Evolutionary conservation across 2,113 vertebrate genomes (phyloP).

Genomic region (Coptodon rendalli): DNA sequence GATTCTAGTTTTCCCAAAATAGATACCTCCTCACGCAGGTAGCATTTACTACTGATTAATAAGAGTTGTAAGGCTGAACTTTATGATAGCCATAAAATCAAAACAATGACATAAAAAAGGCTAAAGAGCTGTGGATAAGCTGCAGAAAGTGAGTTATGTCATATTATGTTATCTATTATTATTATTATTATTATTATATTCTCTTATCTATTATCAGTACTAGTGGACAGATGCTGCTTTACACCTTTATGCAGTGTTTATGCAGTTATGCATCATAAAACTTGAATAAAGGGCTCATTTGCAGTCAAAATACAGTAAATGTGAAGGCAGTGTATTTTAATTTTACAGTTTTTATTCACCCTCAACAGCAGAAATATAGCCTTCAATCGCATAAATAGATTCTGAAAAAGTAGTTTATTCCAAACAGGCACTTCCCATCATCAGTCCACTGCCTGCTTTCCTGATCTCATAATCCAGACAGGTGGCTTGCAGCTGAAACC

Average conservation of each 20-base stretch:
- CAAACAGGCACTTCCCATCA: not conserved
- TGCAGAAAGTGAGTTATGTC: not conserved
- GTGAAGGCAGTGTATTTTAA: not conserved
- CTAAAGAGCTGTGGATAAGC: not conserved
- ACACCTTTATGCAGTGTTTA: accelerated
- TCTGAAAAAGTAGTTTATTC: not conserved
- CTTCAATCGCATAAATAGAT: not conserved
- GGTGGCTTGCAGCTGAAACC: conserved; percentile 56
- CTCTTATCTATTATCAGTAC: not conserved
- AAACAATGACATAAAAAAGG: not conserved
- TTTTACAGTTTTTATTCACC: not conserved
- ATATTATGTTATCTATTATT: not conserved
- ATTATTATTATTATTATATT: not conserved
- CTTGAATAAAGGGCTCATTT: not conserved
- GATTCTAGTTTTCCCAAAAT: not conserved
- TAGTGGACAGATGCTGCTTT: not conserved
- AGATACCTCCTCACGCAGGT: not conserved
- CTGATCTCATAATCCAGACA: conserved; percentile 2
- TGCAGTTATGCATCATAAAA: not conserved
- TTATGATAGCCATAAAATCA: not conserved
- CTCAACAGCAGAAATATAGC: not conserved
- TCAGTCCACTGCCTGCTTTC: not conserved
- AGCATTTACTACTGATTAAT: not conserved
- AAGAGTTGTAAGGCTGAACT: not conserved
- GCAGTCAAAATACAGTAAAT: not conserved